These are phyloP conservation scores for Paratilapia polleni DNA, from an alignment of 2,113 vertebrate genomes.

Conservation along the genomic window DNA sequence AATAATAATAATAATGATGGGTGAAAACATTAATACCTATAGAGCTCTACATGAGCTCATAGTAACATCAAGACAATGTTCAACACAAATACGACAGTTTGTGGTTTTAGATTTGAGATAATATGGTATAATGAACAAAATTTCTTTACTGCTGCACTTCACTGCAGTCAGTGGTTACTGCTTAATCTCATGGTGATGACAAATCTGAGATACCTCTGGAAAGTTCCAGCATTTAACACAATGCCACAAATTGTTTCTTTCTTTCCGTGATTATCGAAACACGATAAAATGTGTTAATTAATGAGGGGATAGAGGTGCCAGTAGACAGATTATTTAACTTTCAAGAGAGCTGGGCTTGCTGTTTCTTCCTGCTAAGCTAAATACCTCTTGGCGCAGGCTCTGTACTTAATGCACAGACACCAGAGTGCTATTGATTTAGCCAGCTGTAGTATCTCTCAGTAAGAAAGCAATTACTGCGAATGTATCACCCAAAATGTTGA, in stretches of 20 bases:
- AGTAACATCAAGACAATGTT: background rate
- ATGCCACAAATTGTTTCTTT: conserved; percentile 6
- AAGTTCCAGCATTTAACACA: background rate
- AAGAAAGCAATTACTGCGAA: conserved; percentile 11
- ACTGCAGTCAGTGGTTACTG: background rate
- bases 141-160: background rate
- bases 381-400: conserved; percentile 13
- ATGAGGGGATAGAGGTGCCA: conserved; percentile 6
- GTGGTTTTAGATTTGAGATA: background rate
- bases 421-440: conserved; percentile 5
- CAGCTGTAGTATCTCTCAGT: conserved; percentile 6
- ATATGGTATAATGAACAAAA: background rate
- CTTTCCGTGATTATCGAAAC: background rate
- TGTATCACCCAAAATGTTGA: background rate
- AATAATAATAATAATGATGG: background rate
- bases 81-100: background rate
- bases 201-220: background rate
- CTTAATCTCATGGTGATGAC: background rate
- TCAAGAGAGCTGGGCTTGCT: conserved; percentile 7
- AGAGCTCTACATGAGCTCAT: background rate
- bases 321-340: conserved; percentile 16
- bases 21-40: background rate
- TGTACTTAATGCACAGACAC: conserved; percentile 13
- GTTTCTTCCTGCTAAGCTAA: conserved; percentile 9
- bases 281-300: background rate